Evolutionary conservation across 2,797 vertebrate genomes (phyloP), one percentile per base, ranked within the genome.

Genomic region (Argentina silus): DNA sequence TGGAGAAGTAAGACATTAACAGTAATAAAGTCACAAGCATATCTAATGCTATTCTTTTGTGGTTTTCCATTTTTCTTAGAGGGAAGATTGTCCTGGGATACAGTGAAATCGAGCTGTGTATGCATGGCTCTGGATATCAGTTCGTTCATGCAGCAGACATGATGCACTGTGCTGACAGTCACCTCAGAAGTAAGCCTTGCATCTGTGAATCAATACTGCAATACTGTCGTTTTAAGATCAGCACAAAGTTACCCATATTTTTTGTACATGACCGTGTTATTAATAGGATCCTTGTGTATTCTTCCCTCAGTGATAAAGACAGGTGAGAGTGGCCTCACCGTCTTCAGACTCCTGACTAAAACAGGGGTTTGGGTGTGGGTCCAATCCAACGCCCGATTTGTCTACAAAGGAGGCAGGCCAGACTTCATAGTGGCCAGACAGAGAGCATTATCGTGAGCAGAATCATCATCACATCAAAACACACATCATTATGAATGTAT

Each of bases 151-250:
- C 93, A 0, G 93, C 91, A 0, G 94, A 95, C 86, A 95, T 95
- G 94, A 91, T 95, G 93, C 79, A 94, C 90, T 95, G 94, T 21
- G 93, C 94, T 1, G 93, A 95, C 64, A 94, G 90, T 84, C 94
- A 95, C 73, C 0, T 94, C 1, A 78, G 75, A 73, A 95, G 94
- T 95, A 73, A 85, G 93, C 81, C 19, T 12, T 7, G 10, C 19
- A 21, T 61, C 21, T 61, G 21, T 44, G 8, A 59, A 67, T 17
- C 42, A 17, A n/a, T 57, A 42, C 7, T 51, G 1, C n/a, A 44
- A 45, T 36, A 36, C 27, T 36, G 27, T 36, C 4, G 27, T 36
- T 36, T 36, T 36, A 36, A 36, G 27, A 36, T 36, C 27, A 36
- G 2, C 27, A 36, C 6, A 19, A 55, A 7, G 10, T 15, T 12